Conservation (phyloP, 2,888 invertebrate species). For the Stegana nigrithorax region DNA sequence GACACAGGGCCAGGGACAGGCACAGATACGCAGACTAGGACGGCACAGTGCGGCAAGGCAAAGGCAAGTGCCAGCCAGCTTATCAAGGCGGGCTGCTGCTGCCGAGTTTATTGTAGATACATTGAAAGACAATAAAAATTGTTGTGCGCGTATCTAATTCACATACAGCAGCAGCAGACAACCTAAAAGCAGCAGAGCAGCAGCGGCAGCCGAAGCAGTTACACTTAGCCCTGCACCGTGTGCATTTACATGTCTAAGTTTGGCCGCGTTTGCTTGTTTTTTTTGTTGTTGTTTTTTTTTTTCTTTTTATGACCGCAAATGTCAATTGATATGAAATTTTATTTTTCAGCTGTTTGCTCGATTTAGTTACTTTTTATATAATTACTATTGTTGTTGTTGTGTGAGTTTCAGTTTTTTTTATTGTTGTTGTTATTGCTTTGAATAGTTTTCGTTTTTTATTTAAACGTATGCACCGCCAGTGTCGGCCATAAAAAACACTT, state of each 20-base stretch:
- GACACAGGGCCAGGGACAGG: conserved; percentile 16
- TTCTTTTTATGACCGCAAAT: conserved; percentile 53
- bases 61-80: too few species aligned
- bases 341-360: conserved; percentile 46
- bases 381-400: conserved; percentile 6
- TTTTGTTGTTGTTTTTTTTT: background rate
- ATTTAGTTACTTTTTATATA: conserved; percentile 21
- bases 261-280: conserved; percentile 31
- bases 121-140: conserved; percentile 48
- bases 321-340: conserved; percentile 58
- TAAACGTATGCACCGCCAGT: background rate
- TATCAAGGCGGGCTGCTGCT: background rate
- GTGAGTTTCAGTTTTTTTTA: background rate
- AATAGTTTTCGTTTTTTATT: background rate
- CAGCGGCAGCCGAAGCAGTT: background rate
- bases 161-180: background rate
- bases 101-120: conserved; percentile 25
- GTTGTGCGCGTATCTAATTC: conserved; percentile 24
- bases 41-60: too few species aligned
- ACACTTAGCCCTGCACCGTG: conserved; percentile 20
- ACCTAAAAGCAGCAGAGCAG: background rate
- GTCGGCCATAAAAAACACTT: conserved; percentile 59
- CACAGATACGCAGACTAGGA: conserved; percentile 11
- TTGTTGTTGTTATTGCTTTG: background rate
- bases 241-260: conserved; percentile 47